Percentiles rank a stretch among this genome's conserved stretches.
Evolutionary conservation across 2,888 invertebrate species (phyloP).

Genomic region (Fragum fragum): DNA sequence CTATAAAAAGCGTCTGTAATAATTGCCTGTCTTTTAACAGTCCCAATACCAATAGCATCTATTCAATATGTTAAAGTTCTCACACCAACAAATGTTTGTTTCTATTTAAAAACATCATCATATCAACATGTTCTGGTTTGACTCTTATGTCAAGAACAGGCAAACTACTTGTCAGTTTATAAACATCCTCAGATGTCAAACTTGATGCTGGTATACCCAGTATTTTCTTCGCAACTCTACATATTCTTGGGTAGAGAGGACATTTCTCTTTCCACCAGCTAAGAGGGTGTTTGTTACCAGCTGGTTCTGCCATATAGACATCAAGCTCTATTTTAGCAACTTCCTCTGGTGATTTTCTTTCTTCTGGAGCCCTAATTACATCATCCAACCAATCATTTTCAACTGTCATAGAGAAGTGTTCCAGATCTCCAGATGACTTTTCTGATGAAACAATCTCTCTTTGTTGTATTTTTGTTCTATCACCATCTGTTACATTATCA

Average conservation of each 20-base stretch:
- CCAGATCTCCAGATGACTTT: background rate
- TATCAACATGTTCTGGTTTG: conserved; percentile 58
- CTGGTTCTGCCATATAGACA: conserved; percentile 62
- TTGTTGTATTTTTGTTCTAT: background rate
- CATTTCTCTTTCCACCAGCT: conserved; percentile 63
- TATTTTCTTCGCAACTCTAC: conserved; percentile 48
- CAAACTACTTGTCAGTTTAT: conserved; percentile 13
- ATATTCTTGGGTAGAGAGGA: conserved; percentile 51
- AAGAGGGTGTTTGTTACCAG: conserved; percentile 49
- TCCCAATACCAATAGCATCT: no score
- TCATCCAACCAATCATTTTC: conserved; percentile 67
- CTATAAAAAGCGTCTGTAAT: no score
- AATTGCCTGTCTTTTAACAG: no score
- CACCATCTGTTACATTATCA: conserved; percentile 1
- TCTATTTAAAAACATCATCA: conserved; percentile 62
- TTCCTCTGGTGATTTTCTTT: conserved; percentile 52
- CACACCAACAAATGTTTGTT: conserved; percentile 42
- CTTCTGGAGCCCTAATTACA: conserved; percentile 57
- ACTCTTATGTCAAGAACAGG: conserved; percentile 26
- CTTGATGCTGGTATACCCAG: conserved; percentile 62
- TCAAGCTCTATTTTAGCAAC: conserved; percentile 63
- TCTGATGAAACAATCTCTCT: background rate
- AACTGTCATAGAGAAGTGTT: conserved; percentile 44
- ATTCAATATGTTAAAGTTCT: background rate
- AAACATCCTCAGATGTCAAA: conserved; percentile 42